phyloP scores from a whole-genome alignment of 1,140 invertebrate genomes.

The Danaus plexippus region DNA sequence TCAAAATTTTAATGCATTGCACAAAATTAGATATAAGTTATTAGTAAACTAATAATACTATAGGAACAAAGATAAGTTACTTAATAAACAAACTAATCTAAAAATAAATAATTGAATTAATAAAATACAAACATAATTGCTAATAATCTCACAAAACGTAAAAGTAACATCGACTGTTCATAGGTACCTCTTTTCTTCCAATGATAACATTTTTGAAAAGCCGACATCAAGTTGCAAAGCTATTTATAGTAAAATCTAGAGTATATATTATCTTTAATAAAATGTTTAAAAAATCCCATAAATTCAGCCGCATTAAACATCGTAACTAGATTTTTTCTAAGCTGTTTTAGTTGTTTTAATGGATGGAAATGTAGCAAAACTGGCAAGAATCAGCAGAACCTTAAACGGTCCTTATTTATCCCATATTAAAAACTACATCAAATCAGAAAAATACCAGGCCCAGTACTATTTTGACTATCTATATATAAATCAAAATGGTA shows the following conservation, averaged over 20 bases:
- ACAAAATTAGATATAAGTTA: conserved; percentile 38
- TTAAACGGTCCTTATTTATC: conserved; percentile 34
- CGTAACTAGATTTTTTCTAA: conserved; percentile 44
- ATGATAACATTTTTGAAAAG: conserved; percentile 68
- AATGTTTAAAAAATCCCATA: conserved; percentile 51
- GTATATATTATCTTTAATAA: conserved; percentile 63
- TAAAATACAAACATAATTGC: conserved; percentile 36
- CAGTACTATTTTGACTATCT: conserved; percentile 58
- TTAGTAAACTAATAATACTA: conserved; percentile 12
- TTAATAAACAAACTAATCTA: conserved; percentile 38
- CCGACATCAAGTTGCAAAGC: conserved; percentile 67
- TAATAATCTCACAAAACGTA: conserved; percentile 58
- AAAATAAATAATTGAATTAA: conserved; percentile 39
- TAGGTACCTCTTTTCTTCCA: conserved; percentile 66
- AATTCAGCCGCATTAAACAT: conserved; percentile 46
- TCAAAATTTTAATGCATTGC: conserved; percentile 43
- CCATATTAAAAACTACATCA: conserved; percentile 52
- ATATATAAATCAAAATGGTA: conserved; percentile 55
- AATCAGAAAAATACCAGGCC: conserved; percentile 56
- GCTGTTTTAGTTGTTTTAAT: conserved; percentile 52
- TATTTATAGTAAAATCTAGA: conserved; percentile 64
- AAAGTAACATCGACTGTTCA: conserved; percentile 63
- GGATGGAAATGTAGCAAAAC: conserved; percentile 65
- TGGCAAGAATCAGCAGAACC: conserved; percentile 62
- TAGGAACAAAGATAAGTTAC: conserved; percentile 18